Percentiles rank a stretch among this genome's conserved stretches.
Conservation (phyloP, 2,888 invertebrate genomes). For the Hyalella azteca region DNA sequence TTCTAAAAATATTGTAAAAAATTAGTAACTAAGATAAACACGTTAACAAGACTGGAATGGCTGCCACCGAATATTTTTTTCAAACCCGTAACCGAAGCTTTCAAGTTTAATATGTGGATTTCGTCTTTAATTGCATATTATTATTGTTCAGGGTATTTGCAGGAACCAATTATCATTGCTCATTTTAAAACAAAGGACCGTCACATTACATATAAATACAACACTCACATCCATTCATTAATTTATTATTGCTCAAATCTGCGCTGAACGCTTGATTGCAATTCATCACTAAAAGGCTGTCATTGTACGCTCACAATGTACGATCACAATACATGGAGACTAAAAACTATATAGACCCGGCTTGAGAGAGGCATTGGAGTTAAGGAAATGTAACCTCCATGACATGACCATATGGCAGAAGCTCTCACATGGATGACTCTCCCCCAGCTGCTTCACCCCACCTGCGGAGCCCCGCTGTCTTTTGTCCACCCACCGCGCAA, state of each 20-base stretch:
- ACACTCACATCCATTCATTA: too few species aligned
- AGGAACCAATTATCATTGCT: too few species aligned
- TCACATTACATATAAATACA: too few species aligned
- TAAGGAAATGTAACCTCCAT: neutral
- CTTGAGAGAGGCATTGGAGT: neutral
- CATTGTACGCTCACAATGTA: too few species aligned
- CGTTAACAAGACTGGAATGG: neutral
- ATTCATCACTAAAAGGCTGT: neutral
- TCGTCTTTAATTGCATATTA: too few species aligned
- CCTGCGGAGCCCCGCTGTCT: neutral
- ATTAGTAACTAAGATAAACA: neutral
- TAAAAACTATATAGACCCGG: neutral
- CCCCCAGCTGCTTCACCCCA: constrained; percentile 7
- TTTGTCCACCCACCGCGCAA: constrained; percentile 7
- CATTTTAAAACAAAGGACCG: too few species aligned
- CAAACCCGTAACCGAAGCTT: neutral
- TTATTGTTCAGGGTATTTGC: too few species aligned
- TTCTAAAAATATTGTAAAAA: neutral
- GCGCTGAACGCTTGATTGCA: neutral
- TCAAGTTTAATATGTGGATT: too few species aligned
- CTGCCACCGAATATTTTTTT: neutral
- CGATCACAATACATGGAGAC: neutral
- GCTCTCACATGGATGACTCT: neutral
- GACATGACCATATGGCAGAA: neutral
- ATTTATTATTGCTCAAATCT: too few species aligned